Conservation (phyloP, 2,888 invertebrate species). For the Xanthia icteritia region DNA sequence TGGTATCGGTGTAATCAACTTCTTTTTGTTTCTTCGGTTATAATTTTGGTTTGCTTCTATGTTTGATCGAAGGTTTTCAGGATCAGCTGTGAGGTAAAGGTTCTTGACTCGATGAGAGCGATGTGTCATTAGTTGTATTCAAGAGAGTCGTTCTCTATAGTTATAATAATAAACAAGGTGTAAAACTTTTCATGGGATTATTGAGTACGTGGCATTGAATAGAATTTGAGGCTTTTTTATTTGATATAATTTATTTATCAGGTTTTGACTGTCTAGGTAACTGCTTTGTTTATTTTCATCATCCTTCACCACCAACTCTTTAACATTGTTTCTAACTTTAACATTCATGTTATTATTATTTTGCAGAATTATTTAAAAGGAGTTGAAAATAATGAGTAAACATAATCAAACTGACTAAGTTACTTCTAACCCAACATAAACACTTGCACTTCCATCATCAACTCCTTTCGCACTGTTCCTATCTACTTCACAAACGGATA, state of each 20-base stretch:
- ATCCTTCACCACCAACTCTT: background rate
- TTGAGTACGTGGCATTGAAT: background rate
- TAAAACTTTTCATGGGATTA: no score
- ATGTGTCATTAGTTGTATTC: conserved; percentile 14
- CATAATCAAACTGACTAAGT: conserved; percentile 23
- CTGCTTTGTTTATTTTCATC: background rate
- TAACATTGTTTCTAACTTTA: background rate
- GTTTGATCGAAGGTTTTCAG: no score
- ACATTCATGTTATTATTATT: background rate
- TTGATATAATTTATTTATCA: background rate
- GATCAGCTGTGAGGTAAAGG: conserved; percentile 47
- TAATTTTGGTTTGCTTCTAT: no score
- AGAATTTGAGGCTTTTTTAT: background rate
- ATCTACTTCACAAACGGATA: conserved; percentile 40
- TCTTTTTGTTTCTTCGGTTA: no score
- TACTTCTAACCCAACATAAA: conserved; percentile 17
- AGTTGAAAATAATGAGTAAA: background rate
- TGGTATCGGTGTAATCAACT: no score
- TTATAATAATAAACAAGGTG: background rate
- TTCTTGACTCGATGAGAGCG: conserved; percentile 54
- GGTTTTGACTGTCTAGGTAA: background rate
- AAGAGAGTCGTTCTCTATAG: background rate
- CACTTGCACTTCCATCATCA: conserved; percentile 13
- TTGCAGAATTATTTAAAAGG: background rate
- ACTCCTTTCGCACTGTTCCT: background rate